A percentile compares a stretch with the other conserved stretches of the same genome.
Conservation (phyloP, 2,797 vertebrate genomes). For the Micromesistius poutassou region DNA sequence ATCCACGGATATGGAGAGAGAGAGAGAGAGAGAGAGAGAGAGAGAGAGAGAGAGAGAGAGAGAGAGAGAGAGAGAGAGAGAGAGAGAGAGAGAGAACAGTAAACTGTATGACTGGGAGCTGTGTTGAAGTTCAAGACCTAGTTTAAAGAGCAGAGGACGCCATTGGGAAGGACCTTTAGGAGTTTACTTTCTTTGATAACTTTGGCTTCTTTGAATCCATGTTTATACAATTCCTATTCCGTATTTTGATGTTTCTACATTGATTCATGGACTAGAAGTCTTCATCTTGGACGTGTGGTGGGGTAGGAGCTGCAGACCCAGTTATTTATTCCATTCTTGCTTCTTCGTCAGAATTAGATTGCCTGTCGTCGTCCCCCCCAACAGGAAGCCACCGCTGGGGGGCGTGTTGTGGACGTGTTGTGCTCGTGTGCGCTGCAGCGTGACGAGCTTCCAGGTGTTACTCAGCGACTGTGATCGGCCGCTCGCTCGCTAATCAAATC, state of each 20-base stretch:
- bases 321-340: neutral
- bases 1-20: neutral
- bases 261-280: neutral
- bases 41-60: no score
- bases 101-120: neutral
- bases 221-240: no score
- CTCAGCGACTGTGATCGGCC: neutral
- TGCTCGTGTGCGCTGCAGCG: neutral
- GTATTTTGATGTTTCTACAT: neutral
- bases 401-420: neutral
- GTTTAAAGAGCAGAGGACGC: neutral
- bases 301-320: neutral
- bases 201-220: no score
- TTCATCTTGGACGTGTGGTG: neutral
- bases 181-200: no score
- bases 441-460: neutral
- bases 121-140: neutral
- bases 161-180: no score
- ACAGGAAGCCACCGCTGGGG: no score
- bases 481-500: slow-evolving; percentile 1
- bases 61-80: neutral
- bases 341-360: neutral
- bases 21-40: no score
- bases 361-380: neutral
- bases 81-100: neutral